These are phyloP conservation scores for Sabatieria punctata DNA, from an alignment of 2,888 invertebrate species.

Conservation along the genomic window DNA sequence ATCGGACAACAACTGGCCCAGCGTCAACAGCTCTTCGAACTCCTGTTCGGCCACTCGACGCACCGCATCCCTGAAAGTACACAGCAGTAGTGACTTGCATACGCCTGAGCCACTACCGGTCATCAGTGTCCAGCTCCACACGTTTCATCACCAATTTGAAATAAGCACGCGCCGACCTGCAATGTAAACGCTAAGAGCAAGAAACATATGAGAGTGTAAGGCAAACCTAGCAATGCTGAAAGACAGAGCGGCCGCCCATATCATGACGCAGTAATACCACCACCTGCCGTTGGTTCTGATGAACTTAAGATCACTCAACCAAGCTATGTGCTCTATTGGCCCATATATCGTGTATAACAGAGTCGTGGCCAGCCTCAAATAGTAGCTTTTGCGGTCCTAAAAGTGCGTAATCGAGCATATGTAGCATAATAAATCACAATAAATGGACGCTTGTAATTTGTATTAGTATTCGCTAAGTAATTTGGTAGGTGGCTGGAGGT, in stretches of 20 bases:
- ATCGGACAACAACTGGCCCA: conserved; percentile 1
- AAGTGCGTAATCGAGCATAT: no score
- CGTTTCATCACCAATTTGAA: not conserved
- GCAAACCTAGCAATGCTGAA: conserved; percentile 2
- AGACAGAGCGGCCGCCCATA: conserved; percentile 3
- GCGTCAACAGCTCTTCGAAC: not conserved
- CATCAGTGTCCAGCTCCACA: not conserved
- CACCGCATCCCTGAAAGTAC: not conserved
- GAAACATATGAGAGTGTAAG: no score
- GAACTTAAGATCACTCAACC: conserved; percentile 3
- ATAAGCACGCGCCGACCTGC: not conserved
- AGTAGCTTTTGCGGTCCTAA: not conserved
- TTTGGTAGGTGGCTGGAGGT: no score
- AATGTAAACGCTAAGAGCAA: no score
- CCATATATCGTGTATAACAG: conserved; percentile 4
- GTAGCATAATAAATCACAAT: no score
- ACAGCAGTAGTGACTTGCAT: not conserved
- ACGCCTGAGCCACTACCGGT: not conserved
- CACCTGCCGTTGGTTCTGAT: not conserved
- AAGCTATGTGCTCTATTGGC: conserved; percentile 9
- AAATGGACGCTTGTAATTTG: no score
- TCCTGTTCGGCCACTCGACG: not conserved
- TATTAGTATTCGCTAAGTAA: no score
- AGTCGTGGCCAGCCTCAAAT: not conserved
- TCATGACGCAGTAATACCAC: not conserved